These are phyloP conservation scores for Cantharis rufa DNA, from an alignment of 2,888 invertebrate genomes.

Conservation along the genomic window DNA sequence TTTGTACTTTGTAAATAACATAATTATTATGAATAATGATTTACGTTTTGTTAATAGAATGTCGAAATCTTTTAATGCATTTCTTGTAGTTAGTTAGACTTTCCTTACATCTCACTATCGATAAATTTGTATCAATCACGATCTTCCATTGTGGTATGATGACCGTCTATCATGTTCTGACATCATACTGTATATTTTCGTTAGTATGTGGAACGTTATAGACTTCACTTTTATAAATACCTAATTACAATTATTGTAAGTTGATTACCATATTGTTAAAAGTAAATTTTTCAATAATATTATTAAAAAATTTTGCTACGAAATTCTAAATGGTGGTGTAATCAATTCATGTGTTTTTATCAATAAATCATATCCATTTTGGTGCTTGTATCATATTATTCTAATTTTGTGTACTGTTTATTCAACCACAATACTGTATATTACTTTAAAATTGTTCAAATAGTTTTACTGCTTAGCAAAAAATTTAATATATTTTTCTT, in stretches of 20 bases:
- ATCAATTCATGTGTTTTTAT: slow-evolving; percentile 21
- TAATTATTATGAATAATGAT: not conserved
- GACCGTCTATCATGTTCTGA: slow-evolving; percentile 20
- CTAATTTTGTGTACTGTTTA: slow-evolving; percentile 8
- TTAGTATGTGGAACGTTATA: not conserved
- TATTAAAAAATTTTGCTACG: slow-evolving; percentile 18
- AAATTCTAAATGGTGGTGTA: slow-evolving; percentile 29
- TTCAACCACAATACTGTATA: slow-evolving; percentile 19
- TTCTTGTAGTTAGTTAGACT: slow-evolving; percentile 14
- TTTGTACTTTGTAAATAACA: slow-evolving; percentile 28
- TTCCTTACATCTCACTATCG: slow-evolving; percentile 26
- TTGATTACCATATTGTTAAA: slow-evolving; percentile 6
- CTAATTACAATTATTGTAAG: not conserved
- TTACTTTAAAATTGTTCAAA: slow-evolving; percentile 9
- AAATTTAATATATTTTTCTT: slow-evolving; percentile 19
- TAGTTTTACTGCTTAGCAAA: slow-evolving; percentile 12
- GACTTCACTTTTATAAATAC: slow-evolving; percentile 6
- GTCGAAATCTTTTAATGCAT: slow-evolving; percentile 22
- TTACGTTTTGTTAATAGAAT: slow-evolving; percentile 18
- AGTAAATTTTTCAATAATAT: slow-evolving; percentile 16
- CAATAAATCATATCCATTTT: slow-evolving; percentile 36
- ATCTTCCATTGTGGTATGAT: slow-evolving; percentile 40
- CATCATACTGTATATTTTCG: slow-evolving; percentile 10
- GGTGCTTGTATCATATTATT: slow-evolving; percentile 19
- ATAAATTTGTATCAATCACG: slow-evolving; percentile 43